These are phyloP conservation scores for Corvus moneduloides DNA, from an alignment of 2,113 vertebrate genomes.

Conservation along the genomic window DNA sequence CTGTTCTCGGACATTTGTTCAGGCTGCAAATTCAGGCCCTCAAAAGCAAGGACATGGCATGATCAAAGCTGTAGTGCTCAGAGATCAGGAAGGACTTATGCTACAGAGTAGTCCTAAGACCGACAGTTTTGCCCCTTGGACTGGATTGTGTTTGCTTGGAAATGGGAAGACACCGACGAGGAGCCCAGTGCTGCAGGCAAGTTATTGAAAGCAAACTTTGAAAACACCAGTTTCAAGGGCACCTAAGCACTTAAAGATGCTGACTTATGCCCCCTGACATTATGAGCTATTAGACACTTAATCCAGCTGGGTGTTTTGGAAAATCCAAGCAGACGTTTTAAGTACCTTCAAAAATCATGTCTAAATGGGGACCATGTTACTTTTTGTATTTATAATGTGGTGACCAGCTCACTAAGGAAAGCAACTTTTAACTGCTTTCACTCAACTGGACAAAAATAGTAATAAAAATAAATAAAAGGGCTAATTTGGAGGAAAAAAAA, in stretches of 20 bases:
- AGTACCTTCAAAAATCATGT: background rate
- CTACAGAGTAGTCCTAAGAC: background rate
- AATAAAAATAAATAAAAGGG: background rate
- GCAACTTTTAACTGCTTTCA: background rate
- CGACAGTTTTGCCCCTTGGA: background rate
- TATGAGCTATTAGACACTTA: background rate
- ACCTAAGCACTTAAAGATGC: constrained; percentile 20
- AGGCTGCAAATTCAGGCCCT: background rate
- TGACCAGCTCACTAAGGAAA: background rate
- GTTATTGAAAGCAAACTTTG: background rate
- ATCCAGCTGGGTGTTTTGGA: background rate
- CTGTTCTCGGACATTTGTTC: background rate
- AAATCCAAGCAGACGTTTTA: background rate
- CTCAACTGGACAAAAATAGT: background rate
- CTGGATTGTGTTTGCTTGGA: background rate
- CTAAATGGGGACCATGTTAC: background rate
- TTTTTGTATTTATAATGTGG: background rate
- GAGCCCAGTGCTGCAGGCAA: background rate
- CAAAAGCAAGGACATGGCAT: background rate
- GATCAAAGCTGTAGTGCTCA: background rate
- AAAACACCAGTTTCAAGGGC: background rate
- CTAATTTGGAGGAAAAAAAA: background rate
- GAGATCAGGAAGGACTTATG: background rate
- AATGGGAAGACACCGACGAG: background rate
- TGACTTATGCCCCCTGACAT: background rate